Conservation (phyloP, 2,113 vertebrate genomes). For the Chroicocephalus ridibundus region DNA sequence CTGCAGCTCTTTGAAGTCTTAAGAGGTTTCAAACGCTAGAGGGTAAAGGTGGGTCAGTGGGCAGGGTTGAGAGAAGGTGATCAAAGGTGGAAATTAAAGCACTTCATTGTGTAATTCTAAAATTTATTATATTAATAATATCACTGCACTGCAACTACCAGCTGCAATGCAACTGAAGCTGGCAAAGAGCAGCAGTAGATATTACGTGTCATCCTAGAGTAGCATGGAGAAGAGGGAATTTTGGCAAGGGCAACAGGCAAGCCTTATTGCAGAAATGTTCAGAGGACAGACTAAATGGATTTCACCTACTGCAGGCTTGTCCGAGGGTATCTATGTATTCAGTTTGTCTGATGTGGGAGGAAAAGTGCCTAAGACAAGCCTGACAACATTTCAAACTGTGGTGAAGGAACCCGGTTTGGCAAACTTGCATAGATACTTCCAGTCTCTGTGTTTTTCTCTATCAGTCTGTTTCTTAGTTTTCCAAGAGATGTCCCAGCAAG, state of each 20-base stretch:
- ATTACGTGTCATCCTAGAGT: background rate
- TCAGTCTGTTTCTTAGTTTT: background rate
- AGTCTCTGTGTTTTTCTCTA: background rate
- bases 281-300: background rate
- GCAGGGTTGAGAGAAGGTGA: background rate
- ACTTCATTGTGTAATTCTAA: background rate
- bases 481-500: rapidly evolving
- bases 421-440: background rate
- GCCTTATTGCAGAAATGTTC: background rate
- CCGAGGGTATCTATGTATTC: background rate
- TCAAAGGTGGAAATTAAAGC: background rate
- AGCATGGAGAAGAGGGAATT: background rate
- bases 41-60: background rate
- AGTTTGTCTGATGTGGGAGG: background rate
- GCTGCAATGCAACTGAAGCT: background rate
- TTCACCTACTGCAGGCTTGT: background rate
- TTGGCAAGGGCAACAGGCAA: background rate
- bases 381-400: background rate
- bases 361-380: background rate
- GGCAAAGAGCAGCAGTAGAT: background rate
- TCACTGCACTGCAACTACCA: background rate
- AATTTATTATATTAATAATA: background rate
- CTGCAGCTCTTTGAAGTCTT: background rate
- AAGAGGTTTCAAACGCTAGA: background rate
- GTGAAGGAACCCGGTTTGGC: background rate